Percentiles rank a stretch among this genome's conserved stretches.
phyloP scores from a whole-genome alignment of 1,140 invertebrate species.

The Parapsyche elsis region DNA sequence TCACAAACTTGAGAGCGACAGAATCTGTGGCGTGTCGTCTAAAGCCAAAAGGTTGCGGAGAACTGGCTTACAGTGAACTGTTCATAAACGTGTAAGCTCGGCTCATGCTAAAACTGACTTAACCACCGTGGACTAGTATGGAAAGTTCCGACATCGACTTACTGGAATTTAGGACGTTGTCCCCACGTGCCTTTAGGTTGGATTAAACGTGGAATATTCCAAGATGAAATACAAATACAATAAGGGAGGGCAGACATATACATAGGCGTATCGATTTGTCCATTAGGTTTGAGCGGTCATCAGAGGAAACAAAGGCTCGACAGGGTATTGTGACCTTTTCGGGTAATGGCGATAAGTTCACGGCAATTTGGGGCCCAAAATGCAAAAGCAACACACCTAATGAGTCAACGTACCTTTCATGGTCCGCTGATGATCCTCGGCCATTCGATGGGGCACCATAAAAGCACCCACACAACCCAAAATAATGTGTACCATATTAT shows the following conservation, averaged over 20 bases:
- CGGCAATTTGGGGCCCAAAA: conserved; percentile 9
- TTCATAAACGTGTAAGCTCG: no score
- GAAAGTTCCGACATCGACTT: background rate
- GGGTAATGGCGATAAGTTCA: conserved; percentile 24
- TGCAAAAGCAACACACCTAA: conserved; percentile 1
- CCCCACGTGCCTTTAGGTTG: background rate
- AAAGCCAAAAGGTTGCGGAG: no score
- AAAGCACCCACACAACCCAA: conserved; percentile 3
- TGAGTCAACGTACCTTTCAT: conserved; percentile 15
- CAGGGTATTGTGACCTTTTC: conserved; percentile 4
- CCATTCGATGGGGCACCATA: background rate
- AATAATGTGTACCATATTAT: background rate
- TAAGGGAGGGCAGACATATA: no score
- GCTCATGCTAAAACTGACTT: no score
- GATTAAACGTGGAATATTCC: no score
- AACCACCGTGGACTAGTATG: background rate
- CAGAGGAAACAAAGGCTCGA: conserved; percentile 18
- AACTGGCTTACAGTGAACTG: no score
- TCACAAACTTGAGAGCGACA: no score
- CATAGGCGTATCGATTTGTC: conserved; percentile 13
- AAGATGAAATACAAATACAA: no score
- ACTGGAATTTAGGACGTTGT: background rate
- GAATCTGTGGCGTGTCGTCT: no score
- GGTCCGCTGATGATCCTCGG: conserved; percentile 9
- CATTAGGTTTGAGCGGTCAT: conserved; percentile 25